Base-by-base conservation (phyloP, 2,888 invertebrate genomes). In the Acanthosoma haemorrhoidale region DNA sequence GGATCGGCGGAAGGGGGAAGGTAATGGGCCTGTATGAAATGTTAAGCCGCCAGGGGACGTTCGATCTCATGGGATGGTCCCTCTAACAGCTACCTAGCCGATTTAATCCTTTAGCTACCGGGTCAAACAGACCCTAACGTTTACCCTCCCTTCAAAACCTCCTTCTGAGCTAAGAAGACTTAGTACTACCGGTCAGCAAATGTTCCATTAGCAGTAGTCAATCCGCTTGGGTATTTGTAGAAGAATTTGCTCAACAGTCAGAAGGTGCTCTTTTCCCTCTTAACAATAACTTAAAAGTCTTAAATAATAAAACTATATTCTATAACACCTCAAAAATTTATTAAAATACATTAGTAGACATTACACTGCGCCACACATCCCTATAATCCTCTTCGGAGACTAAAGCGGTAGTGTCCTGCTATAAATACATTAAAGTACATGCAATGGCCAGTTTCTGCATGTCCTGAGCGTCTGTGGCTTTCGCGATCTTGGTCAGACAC, bases 11-110 rank as follows among this genome's bases (percentile, higher is more conserved):
- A 51, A 51, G 51, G n/a, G n/a, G 4, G 25, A 25, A 51, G 51
- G 51, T 51, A 51, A 51, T 51, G 51, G 51, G 51, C 21, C 51
- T 11, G 51, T 51, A 51, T 51, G 51, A 51, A 51, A 51, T 51
- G 51, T 51, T 51, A 51, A 51, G 25, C 25, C n/a, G 51, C 2
- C 6, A 5, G 13, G 51, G 25, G 25, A 25, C 5, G 3, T 1
- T 21, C 21, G 11, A n/a, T 21, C 21, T 21, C 13, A 6, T 32
- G 32, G 32, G 32, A 32, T 32, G 9, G 32, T 9, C 32, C 6
- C n/a, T n/a, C 51, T 51, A 51, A 51, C 51, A 25, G 51, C 51
- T 51, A 51, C 51, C 51, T 51, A 5, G n/a, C 51, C 51, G 51
- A 51, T 25, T 51, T 51, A 51, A 51, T 51, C 51, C 51, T 51